Evolutionary conservation across 1,140 invertebrate species (phyloP).

Genomic region (Phymastichus coffea): DNA sequence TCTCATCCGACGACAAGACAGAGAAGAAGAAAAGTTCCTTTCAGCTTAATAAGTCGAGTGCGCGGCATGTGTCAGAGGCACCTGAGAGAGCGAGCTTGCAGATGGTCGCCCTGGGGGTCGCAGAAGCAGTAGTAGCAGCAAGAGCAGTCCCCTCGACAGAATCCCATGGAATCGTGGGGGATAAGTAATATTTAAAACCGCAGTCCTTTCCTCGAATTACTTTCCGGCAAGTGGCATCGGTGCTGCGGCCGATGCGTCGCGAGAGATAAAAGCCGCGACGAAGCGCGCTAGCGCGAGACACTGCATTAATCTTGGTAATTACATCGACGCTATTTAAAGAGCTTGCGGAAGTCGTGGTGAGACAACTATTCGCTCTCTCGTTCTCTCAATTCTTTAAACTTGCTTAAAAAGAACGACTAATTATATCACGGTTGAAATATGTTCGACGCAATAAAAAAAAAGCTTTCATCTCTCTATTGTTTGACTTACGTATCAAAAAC

Average conservation of each 20-base stretch:
- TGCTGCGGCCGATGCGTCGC: conserved; percentile 35
- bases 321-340: conserved; percentile 49
- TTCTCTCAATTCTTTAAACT: no score
- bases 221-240: conserved; percentile 34
- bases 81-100: conserved; percentile 19
- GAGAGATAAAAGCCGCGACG: conserved; percentile 45
- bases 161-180: conserved; percentile 27
- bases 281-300: no score
- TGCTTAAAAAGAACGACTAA: no score
- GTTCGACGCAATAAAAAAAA: no score
- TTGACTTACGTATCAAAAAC: no score
- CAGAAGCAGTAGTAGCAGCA: no score
- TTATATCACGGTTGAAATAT: no score
- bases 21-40: background rate
- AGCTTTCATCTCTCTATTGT: no score
- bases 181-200: conserved; percentile 50
- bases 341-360: no score
- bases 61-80: conserved; percentile 17
- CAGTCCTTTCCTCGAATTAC: conserved; percentile 43
- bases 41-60: conserved; percentile 12
- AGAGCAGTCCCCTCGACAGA: no score
- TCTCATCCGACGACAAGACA: no score
- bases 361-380: no score
- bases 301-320: conserved; percentile 52
- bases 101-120: conserved; percentile 18